Base-by-base conservation (phyloP, 2,797 vertebrate genomes). In the Delichon dasypus region DNA sequence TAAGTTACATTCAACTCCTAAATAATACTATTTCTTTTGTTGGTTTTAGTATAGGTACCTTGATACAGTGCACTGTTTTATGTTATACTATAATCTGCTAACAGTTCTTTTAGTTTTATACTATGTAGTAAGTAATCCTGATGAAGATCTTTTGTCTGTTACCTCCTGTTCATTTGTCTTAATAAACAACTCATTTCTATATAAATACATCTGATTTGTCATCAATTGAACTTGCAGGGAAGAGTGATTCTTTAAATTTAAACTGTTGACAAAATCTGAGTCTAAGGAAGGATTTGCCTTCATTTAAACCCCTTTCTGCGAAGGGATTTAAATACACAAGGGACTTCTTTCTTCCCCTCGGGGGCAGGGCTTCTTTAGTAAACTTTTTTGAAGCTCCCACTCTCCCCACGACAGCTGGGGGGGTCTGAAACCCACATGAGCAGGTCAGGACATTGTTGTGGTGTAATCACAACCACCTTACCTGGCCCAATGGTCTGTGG, bases 401-500 rank as follows among this genome's bases (percentile, higher is more conserved):
- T 55, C 17, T 86, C 50, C 42, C 57, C 57, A 62, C 0, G 2
- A 27, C 15, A 70, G 7, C 0, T 80, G 61, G 9, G 17, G 17
- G 4, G 2, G 4, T 70, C 36, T 85, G 58, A 68, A 40, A 17
- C 27, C 20, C 62, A 16, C n/a, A 7, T 8, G 29, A 88, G 34
- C 7, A 58, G 40, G 40, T 38, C 53, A 70, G 4, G 26, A 45
- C 36, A 50, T 7, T 1, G 2, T 3, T 36, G 26, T 44, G 78
- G 61, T 38, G n/a, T 20, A 48, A 44, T 40, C 79, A 45, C 22
- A 88, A 55, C 12, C 42, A 11, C 7, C 94, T 86, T 70, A 96
- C 96, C 91, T 82, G 58, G 17, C 22, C 21, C 42, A 30, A 1
- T 5, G 30, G 21, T n/a, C 36, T 23, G 58, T 44, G 80, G 48